These are phyloP conservation scores for Suillia variegata DNA, from an alignment of 2,888 invertebrate species.

Conservation along the genomic window DNA sequence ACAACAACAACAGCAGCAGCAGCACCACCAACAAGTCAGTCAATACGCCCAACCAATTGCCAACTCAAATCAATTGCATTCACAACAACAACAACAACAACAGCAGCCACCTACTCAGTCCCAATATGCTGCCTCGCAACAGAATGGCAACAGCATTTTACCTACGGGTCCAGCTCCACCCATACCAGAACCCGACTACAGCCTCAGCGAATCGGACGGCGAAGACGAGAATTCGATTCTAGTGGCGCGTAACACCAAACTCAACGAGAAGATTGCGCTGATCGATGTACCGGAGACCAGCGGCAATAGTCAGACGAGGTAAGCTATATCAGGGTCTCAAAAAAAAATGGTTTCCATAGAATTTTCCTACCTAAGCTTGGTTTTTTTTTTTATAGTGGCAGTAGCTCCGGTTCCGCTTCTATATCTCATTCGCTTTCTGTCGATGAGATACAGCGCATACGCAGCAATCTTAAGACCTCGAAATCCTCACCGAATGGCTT, in stretches of 20 bases:
- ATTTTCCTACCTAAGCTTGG: background rate
- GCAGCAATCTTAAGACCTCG: conserved; percentile 82
- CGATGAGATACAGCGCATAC: conserved; percentile 86
- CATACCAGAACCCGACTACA: conserved; percentile 92
- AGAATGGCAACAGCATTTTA: conserved; percentile 32
- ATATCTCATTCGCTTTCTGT: conserved; percentile 86
- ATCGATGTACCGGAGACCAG: conserved; percentile 68
- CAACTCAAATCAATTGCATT: conserved; percentile 17
- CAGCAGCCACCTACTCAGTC: conserved; percentile 45
- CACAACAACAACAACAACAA: conserved; percentile 35
- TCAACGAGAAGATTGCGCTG: conserved; percentile 65
- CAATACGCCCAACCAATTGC: conserved; percentile 59
- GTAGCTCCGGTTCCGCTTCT: conserved; percentile 76
- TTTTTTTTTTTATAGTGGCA: conserved; percentile 64
- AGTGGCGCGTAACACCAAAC: conserved; percentile 61
- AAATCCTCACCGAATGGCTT: conserved; percentile 88
- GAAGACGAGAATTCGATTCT: conserved; percentile 66
- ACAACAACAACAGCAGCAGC: conserved; percentile 27
- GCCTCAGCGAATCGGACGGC: conserved; percentile 84
- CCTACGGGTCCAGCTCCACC: conserved; percentile 66
- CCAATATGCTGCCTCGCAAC: conserved; percentile 37
- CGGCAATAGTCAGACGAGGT: conserved; percentile 77
- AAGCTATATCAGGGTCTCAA: conserved; percentile 28
- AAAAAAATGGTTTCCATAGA: background rate
- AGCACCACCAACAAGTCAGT: conserved; percentile 40